phyloP scores from a whole-genome alignment of 1,140 invertebrate species.

The Drosophila nigromelanica region DNA sequence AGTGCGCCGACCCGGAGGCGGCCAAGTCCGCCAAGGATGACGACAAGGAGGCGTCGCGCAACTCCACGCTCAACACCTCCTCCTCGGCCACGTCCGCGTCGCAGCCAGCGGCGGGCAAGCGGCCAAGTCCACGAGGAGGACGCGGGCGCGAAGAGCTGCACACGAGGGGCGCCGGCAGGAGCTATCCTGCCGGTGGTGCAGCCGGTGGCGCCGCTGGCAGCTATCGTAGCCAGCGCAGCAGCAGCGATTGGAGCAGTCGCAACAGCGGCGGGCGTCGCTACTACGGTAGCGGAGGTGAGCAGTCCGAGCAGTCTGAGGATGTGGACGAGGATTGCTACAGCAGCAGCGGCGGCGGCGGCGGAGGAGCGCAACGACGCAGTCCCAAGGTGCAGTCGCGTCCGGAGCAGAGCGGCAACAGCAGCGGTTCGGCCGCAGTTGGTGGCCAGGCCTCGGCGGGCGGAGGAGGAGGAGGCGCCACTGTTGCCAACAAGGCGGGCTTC shows the following conservation, averaged over 20 bases:
- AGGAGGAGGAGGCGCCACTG: constrained; percentile 22
- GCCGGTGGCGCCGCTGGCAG: constrained; percentile 71
- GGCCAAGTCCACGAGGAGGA: constrained; percentile 82
- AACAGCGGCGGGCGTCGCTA: constrained; percentile 55
- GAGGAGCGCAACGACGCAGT: constrained; percentile 58
- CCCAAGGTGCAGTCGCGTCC: constrained; percentile 59
- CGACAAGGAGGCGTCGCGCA: constrained; percentile 30
- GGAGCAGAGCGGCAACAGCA: constrained; percentile 42
- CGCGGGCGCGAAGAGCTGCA: constrained; percentile 37
- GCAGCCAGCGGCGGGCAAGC: constrained; percentile 52
- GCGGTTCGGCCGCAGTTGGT: constrained; percentile 9
- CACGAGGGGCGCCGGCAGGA: constrained; percentile 28
- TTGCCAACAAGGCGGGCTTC: constrained; percentile 85
- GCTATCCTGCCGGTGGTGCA: constrained; percentile 48
- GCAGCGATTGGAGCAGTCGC: constrained; percentile 66
- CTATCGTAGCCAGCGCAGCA: constrained; percentile 65
- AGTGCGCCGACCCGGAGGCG: constrained; percentile 28
- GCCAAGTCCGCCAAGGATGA: constrained; percentile 41
- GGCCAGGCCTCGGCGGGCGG: constrained; percentile 14
- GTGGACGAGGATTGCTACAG: constrained; percentile 77
- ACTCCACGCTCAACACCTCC: background rate
- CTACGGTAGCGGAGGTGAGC: constrained; percentile 65
- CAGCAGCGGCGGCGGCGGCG: constrained; percentile 43
- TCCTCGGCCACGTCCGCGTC: background rate
- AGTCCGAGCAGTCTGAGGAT: constrained; percentile 77